phyloP scores from a whole-genome alignment of 2,888 invertebrate genomes.

The Troides helena region DNA sequence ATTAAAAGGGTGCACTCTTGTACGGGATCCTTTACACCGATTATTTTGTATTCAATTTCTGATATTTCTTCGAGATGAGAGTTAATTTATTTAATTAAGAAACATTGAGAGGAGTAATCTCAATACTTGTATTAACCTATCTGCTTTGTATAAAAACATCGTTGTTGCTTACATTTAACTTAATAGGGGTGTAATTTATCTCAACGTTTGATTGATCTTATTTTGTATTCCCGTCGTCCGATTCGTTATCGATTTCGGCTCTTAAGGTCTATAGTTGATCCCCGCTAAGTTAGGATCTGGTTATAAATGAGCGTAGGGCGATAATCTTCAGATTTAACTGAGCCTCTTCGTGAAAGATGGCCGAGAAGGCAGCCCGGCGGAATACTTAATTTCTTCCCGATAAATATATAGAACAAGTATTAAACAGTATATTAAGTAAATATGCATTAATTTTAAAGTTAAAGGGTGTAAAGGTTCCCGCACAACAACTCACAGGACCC shows the following conservation, averaged over 20 bases:
- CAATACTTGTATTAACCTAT: too few relatives aligned
- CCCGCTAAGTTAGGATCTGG: slow-evolving; percentile 6
- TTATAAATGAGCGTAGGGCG: slow-evolving; percentile 11
- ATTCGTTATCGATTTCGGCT: slow-evolving; percentile 49
- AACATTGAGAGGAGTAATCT: too few relatives aligned
- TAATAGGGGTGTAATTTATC: not conserved
- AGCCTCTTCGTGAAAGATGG: slow-evolving; percentile 10
- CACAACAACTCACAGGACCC: too few relatives aligned
- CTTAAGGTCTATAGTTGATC: slow-evolving; percentile 1
- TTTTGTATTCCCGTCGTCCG: slow-evolving; percentile 54
- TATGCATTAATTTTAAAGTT: too few relatives aligned
- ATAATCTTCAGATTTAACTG: slow-evolving; percentile 15
- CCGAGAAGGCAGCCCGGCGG: not conserved
- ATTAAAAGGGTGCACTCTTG: too few relatives aligned
- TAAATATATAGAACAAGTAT: not conserved
- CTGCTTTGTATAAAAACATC: slow-evolving; percentile 32
- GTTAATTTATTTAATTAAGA: too few relatives aligned
- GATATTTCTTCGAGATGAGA: too few relatives aligned
- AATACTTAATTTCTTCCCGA: slow-evolving; percentile 6
- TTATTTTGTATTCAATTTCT: too few relatives aligned
- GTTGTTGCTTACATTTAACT: slow-evolving; percentile 35
- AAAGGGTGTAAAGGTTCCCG: too few relatives aligned
- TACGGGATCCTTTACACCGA: too few relatives aligned
- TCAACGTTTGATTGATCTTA: not conserved
- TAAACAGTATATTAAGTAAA: too few relatives aligned